Evolutionary conservation across 2,888 invertebrate species (phyloP), one percentile per base, ranked within the genome.

Genomic region (Clivina fossor): DNA sequence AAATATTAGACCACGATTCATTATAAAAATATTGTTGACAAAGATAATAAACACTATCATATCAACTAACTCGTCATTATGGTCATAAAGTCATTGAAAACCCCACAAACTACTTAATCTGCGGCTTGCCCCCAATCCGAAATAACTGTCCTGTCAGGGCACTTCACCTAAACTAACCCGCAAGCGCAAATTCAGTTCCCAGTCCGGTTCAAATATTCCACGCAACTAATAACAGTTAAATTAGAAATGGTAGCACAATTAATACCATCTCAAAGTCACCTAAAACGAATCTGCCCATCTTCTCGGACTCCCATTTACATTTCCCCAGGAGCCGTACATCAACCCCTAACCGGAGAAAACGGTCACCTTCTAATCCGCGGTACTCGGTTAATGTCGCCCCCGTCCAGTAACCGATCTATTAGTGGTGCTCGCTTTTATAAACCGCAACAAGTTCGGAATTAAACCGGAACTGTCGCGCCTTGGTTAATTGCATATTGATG

Each of bases 391-490:
- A 54, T 54, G 54, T 44, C n/a, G n/a, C n/a, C n/a, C n/a, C 30
- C 28, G 41, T 18, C 32, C 44, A 40, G 48, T 30, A 41, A 51
- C 43, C 35, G 20, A 54, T 54, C 44, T 54, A 54, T 54, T 54
- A 54, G 35, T 38, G 3, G 24, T 32, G 38, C 11, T 13, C 7
- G 20, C 46, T 37, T 54, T 54, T 54, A 46, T 28, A 46, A 54
- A 54, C 54, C 54, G 38, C 54, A 54, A 54, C 54, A 54, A 54
- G 54, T 46, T 54, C 28, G 37, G n/a, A 51, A 51, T 51, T 51
- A 43, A 50, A 51, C 51, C 32, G 24, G n/a, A 28, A 43, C 33
- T 19, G 48, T 37, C 48, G 48, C 15, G 35, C 26, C 37, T 13
- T 22, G 24, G 35, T 48, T 48, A 48, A 48, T 48, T 48, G 48